These are phyloP conservation scores for Pipa parva DNA, from an alignment of 2,113 vertebrate genomes.

Conservation along the genomic window DNA sequence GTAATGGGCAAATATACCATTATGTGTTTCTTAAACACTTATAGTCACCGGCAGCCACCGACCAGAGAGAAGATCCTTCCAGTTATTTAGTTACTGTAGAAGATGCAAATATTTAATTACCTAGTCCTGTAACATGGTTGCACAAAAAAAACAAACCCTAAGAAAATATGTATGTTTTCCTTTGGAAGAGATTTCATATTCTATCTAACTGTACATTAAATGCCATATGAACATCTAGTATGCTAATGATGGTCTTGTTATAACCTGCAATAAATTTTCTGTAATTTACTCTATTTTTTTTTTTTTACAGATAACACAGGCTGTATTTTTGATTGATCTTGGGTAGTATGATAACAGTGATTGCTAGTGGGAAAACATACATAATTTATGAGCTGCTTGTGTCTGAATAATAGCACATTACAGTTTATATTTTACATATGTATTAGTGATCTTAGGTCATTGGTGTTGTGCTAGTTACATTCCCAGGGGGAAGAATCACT, in stretches of 20 bases:
- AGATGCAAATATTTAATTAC: too few relatives aligned
- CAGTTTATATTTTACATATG: background rate
- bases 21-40: too few relatives aligned
- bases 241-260: background rate
- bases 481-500: background rate
- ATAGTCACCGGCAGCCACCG: too few relatives aligned
- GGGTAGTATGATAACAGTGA: background rate
- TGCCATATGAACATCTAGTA: background rate
- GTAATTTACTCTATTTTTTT: background rate
- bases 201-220: background rate
- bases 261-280: background rate
- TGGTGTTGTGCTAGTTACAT: background rate
- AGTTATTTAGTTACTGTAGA: too few relatives aligned
- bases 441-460: background rate
- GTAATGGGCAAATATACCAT: too few relatives aligned
- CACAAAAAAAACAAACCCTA: background rate
- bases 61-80: too few relatives aligned
- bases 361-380: background rate
- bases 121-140: too few relatives aligned
- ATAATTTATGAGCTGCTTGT: background rate
- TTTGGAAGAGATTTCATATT: background rate
- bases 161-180: background rate
- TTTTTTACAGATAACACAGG: background rate
- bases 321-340: background rate
- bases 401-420: background rate